Percentiles rank a stretch among this genome's conserved stretches.
Conservation (phyloP, 2,113 vertebrate genomes). For the Protobothrops mucrosquamatus region DNA sequence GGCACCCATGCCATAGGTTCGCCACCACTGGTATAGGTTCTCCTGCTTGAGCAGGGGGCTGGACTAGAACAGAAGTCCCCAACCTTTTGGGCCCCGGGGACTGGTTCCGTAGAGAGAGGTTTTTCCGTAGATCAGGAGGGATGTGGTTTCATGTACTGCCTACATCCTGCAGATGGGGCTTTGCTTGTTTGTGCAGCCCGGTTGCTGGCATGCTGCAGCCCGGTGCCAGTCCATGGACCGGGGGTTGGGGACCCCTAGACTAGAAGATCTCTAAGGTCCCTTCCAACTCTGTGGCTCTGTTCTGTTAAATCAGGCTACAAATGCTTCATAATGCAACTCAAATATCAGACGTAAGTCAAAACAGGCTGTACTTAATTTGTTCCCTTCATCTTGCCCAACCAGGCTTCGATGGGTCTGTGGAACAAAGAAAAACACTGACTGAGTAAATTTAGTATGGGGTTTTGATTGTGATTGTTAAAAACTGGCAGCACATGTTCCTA, state of each 20-base stretch:
- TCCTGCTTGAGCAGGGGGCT: neutral
- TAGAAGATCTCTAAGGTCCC: neutral
- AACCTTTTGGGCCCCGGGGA: too few relatives aligned
- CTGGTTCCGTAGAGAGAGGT: too few relatives aligned
- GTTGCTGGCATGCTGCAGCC: too few relatives aligned
- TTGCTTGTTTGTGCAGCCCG: too few relatives aligned
- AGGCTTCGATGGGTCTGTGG: neutral
- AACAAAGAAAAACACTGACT: neutral
- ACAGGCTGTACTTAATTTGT: neutral
- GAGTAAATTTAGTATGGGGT: neutral
- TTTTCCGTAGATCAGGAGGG: too few relatives aligned
- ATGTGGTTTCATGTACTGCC: too few relatives aligned
- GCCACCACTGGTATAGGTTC: too few relatives aligned
- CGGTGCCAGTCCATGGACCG: too few relatives aligned
- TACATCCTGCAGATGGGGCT: too few relatives aligned
- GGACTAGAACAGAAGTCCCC: neutral
- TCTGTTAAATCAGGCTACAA: neutral
- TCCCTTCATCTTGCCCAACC: neutral
- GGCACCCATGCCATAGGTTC: too few relatives aligned
- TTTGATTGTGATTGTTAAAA: neutral
- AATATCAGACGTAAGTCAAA: neutral
- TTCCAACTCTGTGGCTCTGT: neutral
- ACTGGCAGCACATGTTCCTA: neutral
- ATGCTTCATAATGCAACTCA: neutral
- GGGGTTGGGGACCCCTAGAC: too few relatives aligned